Conservation (phyloP, 2,797 vertebrate species). For the Pantherophis alleghaniensis region DNA sequence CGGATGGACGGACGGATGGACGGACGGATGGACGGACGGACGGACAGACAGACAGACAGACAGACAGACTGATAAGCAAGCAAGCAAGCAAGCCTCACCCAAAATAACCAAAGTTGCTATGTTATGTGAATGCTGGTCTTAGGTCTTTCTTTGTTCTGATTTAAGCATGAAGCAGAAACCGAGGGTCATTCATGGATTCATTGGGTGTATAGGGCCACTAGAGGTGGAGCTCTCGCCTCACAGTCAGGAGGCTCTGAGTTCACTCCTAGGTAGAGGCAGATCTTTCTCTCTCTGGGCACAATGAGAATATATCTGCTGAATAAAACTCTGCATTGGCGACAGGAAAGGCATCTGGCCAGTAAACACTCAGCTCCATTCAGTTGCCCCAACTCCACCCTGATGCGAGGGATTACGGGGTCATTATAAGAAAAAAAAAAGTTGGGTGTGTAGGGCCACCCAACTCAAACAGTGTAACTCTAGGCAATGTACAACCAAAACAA, state of each 20-base stretch:
- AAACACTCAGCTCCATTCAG: too few species aligned
- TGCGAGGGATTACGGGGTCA: too few species aligned
- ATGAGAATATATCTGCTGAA: too few species aligned
- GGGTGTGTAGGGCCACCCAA: background rate
- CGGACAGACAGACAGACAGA: rapidly evolving
- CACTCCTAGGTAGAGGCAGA: too few species aligned
- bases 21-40: too few species aligned
- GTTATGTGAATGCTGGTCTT: background rate
- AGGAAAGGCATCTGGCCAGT: too few species aligned
- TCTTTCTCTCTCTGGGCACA: too few species aligned
- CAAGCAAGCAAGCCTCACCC: background rate
- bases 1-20: too few species aligned
- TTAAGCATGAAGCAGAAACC: background rate
- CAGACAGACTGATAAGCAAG: rapidly evolving
- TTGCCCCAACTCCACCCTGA: too few species aligned
- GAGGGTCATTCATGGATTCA: background rate
- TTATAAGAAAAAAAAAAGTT: background rate
- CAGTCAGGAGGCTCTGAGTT: too few species aligned
- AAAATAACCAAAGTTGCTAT: background rate
- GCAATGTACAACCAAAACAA: background rate
- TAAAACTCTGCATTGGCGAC: too few species aligned
- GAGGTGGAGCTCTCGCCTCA: too few species aligned
- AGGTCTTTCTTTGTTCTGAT: background rate
- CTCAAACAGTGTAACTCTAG: background rate
- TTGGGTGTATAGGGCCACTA: background rate